These are phyloP conservation scores for Terrapene triunguis DNA, from an alignment of 2,113 vertebrate genomes.

Conservation along the genomic window DNA sequence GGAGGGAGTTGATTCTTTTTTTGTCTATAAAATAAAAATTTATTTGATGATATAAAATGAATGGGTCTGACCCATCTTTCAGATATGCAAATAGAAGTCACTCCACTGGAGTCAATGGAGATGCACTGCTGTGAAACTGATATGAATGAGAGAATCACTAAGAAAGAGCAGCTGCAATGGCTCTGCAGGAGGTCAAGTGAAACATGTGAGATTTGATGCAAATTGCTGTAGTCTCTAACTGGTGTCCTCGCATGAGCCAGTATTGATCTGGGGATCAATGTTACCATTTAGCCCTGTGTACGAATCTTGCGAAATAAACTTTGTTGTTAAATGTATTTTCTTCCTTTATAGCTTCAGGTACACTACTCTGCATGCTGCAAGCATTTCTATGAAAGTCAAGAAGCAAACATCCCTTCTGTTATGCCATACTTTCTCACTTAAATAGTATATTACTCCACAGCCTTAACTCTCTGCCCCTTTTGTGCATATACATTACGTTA, in stretches of 20 bases:
- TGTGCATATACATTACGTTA: not conserved
- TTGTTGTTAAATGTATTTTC: not conserved
- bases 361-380: not conserved
- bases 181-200: not conserved
- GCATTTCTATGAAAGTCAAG: not conserved
- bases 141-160: not conserved
- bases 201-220: not conserved
- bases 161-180: not conserved
- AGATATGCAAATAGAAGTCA: not conserved
- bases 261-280: fast-evolving
- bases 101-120: not conserved
- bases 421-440: not conserved
- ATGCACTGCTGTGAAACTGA: not conserved
- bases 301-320: not conserved
- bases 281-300: not conserved
- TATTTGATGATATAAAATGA: not conserved
- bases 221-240: not conserved
- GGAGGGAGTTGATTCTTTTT: not conserved
- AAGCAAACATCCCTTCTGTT: not conserved
- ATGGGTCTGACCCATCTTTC: not conserved
- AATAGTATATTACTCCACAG: not conserved
- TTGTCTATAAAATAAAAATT: not conserved
- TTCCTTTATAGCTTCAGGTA: not conserved
- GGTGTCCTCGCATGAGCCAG: not conserved
- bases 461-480: not conserved